Evolutionary conservation across 2,797 vertebrate genomes (phyloP).

Genomic region (Girardinus metallicus): DNA sequence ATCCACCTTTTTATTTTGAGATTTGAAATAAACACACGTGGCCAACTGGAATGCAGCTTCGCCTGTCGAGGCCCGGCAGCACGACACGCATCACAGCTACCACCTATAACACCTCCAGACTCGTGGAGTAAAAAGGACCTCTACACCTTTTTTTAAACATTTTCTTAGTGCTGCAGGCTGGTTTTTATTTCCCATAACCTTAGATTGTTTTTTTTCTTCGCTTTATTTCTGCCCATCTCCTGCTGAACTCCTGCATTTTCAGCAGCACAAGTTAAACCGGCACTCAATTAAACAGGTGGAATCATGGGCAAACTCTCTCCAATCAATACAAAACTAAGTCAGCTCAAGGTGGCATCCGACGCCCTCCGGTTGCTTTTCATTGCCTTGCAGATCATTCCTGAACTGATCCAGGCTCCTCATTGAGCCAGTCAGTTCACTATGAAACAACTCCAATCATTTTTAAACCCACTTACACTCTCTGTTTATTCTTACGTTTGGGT

Average conservation of each 20-base stretch:
- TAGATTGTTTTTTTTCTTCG: constrained; percentile 78
- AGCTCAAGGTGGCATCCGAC: constrained; percentile 74
- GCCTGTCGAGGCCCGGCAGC: constrained; percentile 47
- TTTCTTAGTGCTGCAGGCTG: constrained; percentile 52
- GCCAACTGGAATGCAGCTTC: constrained; percentile 53
- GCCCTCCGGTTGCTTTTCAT: constrained; percentile 55
- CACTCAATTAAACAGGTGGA: constrained; percentile 81
- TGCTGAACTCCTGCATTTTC: constrained; percentile 64
- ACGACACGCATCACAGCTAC: constrained; percentile 42
- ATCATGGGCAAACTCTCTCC: constrained; percentile 60
- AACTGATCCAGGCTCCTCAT: constrained; percentile 32
- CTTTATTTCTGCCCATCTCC: constrained; percentile 42
- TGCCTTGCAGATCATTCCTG: constrained; percentile 36
- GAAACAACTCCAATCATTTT: constrained; percentile 5
- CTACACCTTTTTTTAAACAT: constrained; percentile 1
- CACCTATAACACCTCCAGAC: constrained; percentile 53
- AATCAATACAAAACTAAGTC: constrained; percentile 81
- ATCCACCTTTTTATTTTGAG: constrained; percentile 36
- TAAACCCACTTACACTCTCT: constrained; percentile 5
- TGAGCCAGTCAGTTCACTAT: constrained; percentile 17
- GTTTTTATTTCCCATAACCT: constrained; percentile 64
- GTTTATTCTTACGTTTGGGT: background rate
- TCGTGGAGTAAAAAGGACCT: constrained; percentile 23
- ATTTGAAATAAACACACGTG: constrained; percentile 44
- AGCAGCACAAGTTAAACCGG: constrained; percentile 56